Evolutionary conservation across 1,140 invertebrate genomes (phyloP).

Genomic region (Caenorhabditis briggsae): DNA sequence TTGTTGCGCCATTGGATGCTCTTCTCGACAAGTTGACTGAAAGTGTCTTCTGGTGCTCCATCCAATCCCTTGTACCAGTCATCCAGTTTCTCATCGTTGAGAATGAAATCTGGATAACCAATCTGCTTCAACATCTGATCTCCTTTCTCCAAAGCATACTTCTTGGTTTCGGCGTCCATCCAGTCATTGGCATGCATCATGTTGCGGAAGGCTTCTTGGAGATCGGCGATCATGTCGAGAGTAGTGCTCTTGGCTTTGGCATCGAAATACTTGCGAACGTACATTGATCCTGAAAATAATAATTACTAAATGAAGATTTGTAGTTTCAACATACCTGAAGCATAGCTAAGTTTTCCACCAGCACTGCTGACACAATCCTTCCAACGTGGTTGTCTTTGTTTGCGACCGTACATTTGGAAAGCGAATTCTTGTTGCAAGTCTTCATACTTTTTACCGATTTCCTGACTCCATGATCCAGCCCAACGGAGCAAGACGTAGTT

Average conservation of each 20-base stretch:
- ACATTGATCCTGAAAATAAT: slow-evolving; percentile 34
- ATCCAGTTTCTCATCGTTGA: slow-evolving; percentile 80
- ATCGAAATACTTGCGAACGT: slow-evolving; percentile 51
- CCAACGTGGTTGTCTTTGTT: slow-evolving; percentile 75
- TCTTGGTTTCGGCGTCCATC: slow-evolving; percentile 89
- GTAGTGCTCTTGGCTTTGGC: slow-evolving; percentile 78
- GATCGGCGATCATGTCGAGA: slow-evolving; percentile 87
- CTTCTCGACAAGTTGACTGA: slow-evolving; percentile 79
- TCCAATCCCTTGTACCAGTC: slow-evolving; percentile 79
- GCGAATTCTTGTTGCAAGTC: slow-evolving; percentile 67
- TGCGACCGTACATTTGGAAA: slow-evolving; percentile 72
- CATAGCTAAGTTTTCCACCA: slow-evolving; percentile 79
- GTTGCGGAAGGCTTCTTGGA: slow-evolving; percentile 88
- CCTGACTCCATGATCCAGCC: slow-evolving; percentile 50
- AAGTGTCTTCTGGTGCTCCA: slow-evolving; percentile 78
- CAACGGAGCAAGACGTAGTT: slow-evolving; percentile 68
- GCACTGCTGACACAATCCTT: slow-evolving; percentile 74
- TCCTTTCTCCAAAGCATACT: slow-evolving; percentile 77
- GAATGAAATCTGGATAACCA: slow-evolving; percentile 81
- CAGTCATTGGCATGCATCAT: slow-evolving; percentile 87
- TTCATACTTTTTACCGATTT: slow-evolving; percentile 64
- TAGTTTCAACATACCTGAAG: slow-evolving; percentile 79
- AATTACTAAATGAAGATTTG: neutral
- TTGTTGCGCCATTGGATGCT: slow-evolving; percentile 80
- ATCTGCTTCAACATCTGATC: slow-evolving; percentile 65